Evolutionary conservation across 2,888 invertebrate species (phyloP).

Genomic region (Pogonocherus hispidulus): DNA sequence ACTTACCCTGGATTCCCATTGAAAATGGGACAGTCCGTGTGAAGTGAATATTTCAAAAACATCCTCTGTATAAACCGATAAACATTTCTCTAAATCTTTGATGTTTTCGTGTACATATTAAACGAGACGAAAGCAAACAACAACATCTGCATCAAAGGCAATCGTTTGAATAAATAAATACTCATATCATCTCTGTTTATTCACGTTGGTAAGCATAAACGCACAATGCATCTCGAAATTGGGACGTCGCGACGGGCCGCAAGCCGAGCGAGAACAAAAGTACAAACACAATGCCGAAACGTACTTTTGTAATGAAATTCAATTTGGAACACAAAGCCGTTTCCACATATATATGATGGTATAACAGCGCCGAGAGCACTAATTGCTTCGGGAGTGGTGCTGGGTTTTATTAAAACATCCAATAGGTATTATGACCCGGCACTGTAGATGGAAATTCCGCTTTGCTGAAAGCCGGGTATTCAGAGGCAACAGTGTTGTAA

Average conservation of each 20-base stretch:
- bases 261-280: constrained; percentile 33
- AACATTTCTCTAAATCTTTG: background rate
- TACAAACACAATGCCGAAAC: constrained; percentile 23
- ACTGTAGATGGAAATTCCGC: constrained; percentile 12
- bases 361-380: background rate
- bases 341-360: constrained; percentile 2
- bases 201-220: background rate
- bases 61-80: background rate
- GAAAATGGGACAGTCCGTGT: too few relatives aligned
- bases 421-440: constrained; percentile 11
- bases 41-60: background rate
- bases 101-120: background rate
- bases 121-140: background rate
- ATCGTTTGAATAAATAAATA: background rate
- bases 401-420: constrained; percentile 26
- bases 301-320: constrained; percentile 43
- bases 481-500: constrained; percentile 3
- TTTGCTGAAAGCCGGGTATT: constrained; percentile 3
- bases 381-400: constrained; percentile 13
- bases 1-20: too few relatives aligned
- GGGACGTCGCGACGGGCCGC: constrained; percentile 1
- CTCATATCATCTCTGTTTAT: background rate
- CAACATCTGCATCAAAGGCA: background rate
- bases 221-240: constrained; percentile 18
- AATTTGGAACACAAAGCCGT: constrained; percentile 34